Evolutionary conservation across 2,888 invertebrate genomes (phyloP).

Genomic region (Tromatobia lineatoria): DNA sequence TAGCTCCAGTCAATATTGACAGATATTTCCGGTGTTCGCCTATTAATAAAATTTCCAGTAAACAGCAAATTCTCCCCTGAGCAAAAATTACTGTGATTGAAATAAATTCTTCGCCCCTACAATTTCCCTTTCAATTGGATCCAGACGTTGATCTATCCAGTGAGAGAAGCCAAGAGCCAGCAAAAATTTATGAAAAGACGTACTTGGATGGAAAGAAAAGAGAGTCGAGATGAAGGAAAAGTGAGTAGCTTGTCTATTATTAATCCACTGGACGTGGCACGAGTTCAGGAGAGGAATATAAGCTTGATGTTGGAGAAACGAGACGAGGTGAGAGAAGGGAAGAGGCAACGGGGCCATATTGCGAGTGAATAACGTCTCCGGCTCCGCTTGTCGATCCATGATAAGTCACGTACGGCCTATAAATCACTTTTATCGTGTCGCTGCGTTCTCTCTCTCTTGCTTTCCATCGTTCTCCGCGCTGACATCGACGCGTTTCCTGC

Average conservation of each 20-base stretch:
- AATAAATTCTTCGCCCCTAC: neutral
- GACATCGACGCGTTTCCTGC: slow-evolving; percentile 44
- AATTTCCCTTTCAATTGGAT: slow-evolving; percentile 1
- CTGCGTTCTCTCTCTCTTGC: slow-evolving; percentile 36
- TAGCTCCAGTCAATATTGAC: too few relatives aligned
- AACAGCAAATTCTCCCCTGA: too few relatives aligned
- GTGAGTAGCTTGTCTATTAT: slow-evolving; percentile 56
- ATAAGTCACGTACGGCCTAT: slow-evolving; percentile 71
- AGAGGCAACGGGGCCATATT: slow-evolving; percentile 43
- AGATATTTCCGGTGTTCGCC: too few relatives aligned
- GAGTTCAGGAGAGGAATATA: neutral
- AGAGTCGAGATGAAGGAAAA: slow-evolving; percentile 19
- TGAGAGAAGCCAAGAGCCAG: slow-evolving; percentile 16
- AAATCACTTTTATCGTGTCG: slow-evolving; percentile 69
- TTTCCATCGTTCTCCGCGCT: neutral
- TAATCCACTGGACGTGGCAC: slow-evolving; percentile 41
- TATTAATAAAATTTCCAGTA: too few relatives aligned
- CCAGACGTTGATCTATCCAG: neutral
- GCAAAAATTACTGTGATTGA: too few relatives aligned
- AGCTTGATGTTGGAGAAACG: slow-evolving; percentile 9
- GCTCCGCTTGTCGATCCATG: slow-evolving; percentile 66
- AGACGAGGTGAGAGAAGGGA: slow-evolving; percentile 27
- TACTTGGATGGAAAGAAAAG: slow-evolving; percentile 18
- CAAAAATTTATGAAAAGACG: slow-evolving; percentile 38
- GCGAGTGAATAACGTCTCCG: slow-evolving; percentile 61